Percentiles rank a stretch among this genome's conserved stretches.
Conservation (phyloP, 1,140 invertebrate genomes). For the Paraescarpia echinospica region DNA sequence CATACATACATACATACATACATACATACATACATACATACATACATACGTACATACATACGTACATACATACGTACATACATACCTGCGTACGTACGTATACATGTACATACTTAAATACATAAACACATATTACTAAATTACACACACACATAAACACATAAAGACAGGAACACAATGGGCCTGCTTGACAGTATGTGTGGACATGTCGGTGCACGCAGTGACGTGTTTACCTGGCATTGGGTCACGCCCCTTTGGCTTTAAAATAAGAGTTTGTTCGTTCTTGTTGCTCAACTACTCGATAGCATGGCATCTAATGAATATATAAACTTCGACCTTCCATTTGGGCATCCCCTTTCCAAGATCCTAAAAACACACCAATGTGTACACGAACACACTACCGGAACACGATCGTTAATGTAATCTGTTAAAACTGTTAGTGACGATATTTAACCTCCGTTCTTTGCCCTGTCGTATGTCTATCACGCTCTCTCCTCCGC, state of each 20-base stretch:
- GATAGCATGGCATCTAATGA: too few species aligned
- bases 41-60: conserved; percentile 26
- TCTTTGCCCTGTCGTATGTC: not conserved
- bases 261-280: too few species aligned
- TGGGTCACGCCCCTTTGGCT: too few species aligned
- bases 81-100: conserved; percentile 1
- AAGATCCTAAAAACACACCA: not conserved
- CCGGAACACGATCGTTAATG: not conserved
- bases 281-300: too few species aligned
- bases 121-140: too few species aligned
- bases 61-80: conserved; percentile 24
- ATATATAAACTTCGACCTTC: too few species aligned
- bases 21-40: conserved; percentile 28
- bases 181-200: too few species aligned
- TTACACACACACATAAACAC: not conserved
- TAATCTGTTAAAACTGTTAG: not conserved
- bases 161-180: not conserved
- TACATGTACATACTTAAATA: not conserved
- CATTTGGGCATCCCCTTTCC: too few species aligned
- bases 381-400: not conserved
- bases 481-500: not conserved
- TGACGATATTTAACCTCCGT: not conserved
- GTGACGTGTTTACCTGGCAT: not conserved
- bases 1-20: conserved; percentile 28
- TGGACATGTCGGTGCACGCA: not conserved